These are phyloP conservation scores for Campopleginae sp. DNA, from an alignment of 2,888 invertebrate genomes.

Conservation along the genomic window DNA sequence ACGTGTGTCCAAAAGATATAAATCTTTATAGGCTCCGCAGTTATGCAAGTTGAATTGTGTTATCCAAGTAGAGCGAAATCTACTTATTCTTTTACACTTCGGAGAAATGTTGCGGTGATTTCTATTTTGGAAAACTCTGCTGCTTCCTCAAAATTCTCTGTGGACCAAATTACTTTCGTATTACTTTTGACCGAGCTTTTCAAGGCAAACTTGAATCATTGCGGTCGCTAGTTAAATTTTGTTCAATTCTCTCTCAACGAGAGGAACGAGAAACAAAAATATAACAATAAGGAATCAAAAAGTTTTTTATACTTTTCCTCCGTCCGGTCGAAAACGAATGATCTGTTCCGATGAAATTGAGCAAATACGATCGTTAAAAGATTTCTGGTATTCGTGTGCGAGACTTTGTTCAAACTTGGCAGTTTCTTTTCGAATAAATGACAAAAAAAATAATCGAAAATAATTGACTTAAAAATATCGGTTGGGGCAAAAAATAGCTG, in stretches of 20 bases:
- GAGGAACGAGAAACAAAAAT: background rate
- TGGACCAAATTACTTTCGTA: background rate
- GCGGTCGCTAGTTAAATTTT: background rate
- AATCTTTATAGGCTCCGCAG: conserved; percentile 7
- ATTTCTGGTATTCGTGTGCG: too few species aligned
- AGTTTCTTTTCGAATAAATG: too few species aligned
- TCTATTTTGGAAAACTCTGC: conserved; percentile 8
- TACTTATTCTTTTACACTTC: conserved; percentile 40
- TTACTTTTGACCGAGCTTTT: conserved; percentile 3
- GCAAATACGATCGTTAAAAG: too few species aligned
- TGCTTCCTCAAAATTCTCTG: conserved; percentile 6
- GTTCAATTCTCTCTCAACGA: background rate
- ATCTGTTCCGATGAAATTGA: too few species aligned
- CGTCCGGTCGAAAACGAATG: too few species aligned
- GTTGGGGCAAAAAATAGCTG: too few species aligned
- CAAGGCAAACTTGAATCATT: background rate
- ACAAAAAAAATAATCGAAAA: too few species aligned
- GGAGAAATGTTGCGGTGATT: background rate
- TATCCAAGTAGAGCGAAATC: conserved; percentile 48
- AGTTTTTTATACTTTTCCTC: too few species aligned
- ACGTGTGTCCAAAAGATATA: background rate
- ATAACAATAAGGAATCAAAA: too few species aligned
- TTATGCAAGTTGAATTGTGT: background rate
- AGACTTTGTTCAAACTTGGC: too few species aligned
- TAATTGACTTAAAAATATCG: too few species aligned